Conservation (phyloP, 2,113 vertebrate genomes). For the Xiphorhynchus elegans region DNA sequence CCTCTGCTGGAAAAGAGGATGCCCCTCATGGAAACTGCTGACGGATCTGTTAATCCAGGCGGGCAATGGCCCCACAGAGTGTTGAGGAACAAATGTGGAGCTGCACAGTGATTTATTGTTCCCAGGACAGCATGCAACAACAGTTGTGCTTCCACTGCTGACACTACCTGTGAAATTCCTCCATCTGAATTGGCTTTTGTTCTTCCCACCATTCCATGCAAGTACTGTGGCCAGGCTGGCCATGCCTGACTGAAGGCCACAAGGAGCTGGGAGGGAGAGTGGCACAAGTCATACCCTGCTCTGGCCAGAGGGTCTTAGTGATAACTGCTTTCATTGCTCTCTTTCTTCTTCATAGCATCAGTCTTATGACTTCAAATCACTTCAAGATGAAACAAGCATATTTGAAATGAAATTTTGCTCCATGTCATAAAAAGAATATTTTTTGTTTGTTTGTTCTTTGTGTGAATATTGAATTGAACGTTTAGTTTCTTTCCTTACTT, state of each 20-base stretch:
- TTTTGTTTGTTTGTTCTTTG: not conserved
- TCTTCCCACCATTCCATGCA: not conserved
- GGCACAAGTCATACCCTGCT: not conserved
- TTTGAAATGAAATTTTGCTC: not conserved
- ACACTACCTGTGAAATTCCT: not conserved
- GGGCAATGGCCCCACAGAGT: not conserved
- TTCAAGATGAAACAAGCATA: not conserved
- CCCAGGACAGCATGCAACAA: not conserved
- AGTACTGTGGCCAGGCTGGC: not conserved
- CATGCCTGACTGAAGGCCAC: not conserved
- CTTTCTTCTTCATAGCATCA: not conserved
- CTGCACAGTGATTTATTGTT: not conserved
- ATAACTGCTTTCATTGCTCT: not conserved
- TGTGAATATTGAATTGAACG: not conserved
- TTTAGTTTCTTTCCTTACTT: not conserved
- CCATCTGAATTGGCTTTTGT: not conserved
- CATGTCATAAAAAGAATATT: not conserved
- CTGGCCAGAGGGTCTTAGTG: not conserved
- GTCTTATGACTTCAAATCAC: not conserved
- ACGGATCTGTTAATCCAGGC: not conserved
- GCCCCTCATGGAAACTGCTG: not conserved
- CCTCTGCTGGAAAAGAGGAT: not conserved
- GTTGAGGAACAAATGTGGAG: not conserved
- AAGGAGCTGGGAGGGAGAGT: not conserved
- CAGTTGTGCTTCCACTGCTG: not conserved